Conservation (phyloP, 1,140 invertebrate genomes). For the Hyphantria cunea region DNA sequence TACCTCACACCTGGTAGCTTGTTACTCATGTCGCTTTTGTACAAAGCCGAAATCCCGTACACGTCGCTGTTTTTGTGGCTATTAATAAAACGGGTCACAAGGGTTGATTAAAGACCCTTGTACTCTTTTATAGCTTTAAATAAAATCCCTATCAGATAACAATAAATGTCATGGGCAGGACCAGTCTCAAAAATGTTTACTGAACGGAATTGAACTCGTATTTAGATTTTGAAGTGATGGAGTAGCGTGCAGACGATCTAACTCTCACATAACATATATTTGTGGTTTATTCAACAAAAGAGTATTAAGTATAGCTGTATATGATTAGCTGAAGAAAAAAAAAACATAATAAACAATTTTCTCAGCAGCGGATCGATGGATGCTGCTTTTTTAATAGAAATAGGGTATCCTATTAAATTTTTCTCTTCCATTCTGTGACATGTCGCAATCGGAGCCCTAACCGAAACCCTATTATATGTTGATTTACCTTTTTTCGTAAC, state of each 20-base stretch:
- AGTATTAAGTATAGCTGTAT: no score
- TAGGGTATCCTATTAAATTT: no score
- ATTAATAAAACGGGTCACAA: conserved; percentile 21
- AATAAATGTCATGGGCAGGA: conserved; percentile 1
- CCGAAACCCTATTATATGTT: no score
- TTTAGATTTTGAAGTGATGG: no score
- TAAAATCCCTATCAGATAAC: neutral
- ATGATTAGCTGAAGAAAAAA: neutral
- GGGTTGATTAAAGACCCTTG: conserved; percentile 24
- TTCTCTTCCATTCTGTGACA: no score
- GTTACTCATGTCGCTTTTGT: neutral
- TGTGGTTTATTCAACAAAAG: no score
- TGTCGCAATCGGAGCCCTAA: no score
- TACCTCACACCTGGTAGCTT: conserved; percentile 9
- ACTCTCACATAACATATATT: no score
- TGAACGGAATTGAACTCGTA: no score
- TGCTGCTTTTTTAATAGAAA: no score
- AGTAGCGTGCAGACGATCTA: no score
- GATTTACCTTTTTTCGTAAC: no score
- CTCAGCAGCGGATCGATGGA: neutral
- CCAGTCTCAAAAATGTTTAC: neutral
- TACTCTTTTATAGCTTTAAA: neutral
- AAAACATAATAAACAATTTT: neutral
- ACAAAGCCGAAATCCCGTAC: conserved; percentile 6
- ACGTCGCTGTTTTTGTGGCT: conserved; percentile 15